Conservation (phyloP, 2,797 vertebrate genomes). For the Hozukius guyotensis region DNA sequence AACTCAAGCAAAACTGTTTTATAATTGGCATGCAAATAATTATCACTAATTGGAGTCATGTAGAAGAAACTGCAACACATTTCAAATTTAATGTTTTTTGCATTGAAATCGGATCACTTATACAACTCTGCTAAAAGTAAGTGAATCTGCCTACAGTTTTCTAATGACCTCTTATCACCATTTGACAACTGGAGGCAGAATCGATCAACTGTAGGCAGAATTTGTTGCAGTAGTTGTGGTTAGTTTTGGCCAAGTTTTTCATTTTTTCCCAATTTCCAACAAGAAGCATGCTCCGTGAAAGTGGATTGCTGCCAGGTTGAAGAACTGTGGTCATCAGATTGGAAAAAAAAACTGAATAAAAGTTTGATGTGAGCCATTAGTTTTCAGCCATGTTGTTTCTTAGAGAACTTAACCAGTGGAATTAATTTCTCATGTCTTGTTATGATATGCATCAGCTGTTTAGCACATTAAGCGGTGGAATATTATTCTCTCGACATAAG, state of each 20-base stretch:
- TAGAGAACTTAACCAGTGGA: slow-evolving; percentile 8
- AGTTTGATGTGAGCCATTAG: slow-evolving; percentile 14
- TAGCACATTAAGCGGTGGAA: slow-evolving; percentile 29
- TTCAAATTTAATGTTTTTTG: not conserved
- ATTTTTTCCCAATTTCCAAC: not conserved
- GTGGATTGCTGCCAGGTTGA: not conserved
- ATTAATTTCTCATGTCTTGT: slow-evolving; percentile 18
- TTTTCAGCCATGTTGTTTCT: slow-evolving; percentile 16
- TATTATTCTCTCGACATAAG: slow-evolving; percentile 43
- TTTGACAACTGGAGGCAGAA: slow-evolving; percentile 1
- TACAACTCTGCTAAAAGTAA: not conserved
- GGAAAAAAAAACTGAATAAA: slow-evolving; percentile 11
- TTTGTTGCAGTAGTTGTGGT: not conserved
- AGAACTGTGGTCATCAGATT: not conserved
- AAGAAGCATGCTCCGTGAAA: not conserved
- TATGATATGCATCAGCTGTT: slow-evolving; percentile 38
- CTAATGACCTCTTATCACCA: not conserved
- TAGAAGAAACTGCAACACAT: not conserved
- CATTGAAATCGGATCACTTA: not conserved
- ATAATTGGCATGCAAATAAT: not conserved
- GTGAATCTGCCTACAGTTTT: not conserved
- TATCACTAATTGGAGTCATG: not conserved
- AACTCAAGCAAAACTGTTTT: not conserved
- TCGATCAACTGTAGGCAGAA: not conserved
- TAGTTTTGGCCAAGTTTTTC: not conserved